A percentile compares a stretch with the other conserved stretches of the same genome.
Conservation (phyloP, 2,113 vertebrate species). For the Thinocorus orbignyianus region DNA sequence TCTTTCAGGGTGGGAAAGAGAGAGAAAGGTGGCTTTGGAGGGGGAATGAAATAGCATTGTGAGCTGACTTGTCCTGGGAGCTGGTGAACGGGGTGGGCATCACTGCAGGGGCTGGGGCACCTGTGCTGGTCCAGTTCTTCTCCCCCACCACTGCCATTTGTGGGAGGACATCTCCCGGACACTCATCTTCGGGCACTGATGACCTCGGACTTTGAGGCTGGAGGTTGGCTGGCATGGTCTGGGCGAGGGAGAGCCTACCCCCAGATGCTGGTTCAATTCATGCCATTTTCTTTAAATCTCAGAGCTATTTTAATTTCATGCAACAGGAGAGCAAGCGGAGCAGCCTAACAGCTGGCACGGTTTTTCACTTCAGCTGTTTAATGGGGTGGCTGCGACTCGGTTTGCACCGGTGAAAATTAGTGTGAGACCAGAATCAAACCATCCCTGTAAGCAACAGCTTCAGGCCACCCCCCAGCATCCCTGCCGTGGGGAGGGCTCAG, state of each 20-base stretch:
- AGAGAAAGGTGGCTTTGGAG: not conserved
- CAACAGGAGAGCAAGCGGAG: not conserved
- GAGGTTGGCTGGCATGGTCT: not conserved
- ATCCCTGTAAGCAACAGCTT: not conserved
- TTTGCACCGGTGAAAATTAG: not conserved
- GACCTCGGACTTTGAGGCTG: fast-evolving
- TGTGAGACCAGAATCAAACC: not conserved
- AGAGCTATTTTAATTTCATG: not conserved
- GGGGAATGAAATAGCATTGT: not conserved
- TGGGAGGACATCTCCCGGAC: fast-evolving
- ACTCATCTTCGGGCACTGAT: fast-evolving
- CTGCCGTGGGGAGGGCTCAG: not conserved
- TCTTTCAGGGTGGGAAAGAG: fast-evolving
- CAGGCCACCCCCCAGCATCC: not conserved
- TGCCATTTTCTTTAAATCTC: not conserved
- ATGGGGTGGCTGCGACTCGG: not conserved
- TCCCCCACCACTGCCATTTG: not conserved
- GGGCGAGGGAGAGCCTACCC: not conserved
- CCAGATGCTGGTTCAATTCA: not conserved
- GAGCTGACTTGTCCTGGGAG: not conserved
- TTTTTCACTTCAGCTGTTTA: slow-evolving; percentile 36
- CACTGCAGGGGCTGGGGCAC: fast-evolving
- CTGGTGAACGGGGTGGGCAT: not conserved
- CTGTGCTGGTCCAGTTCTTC: not conserved
- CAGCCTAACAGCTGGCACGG: not conserved